Evolutionary conservation across 2,888 invertebrate genomes (phyloP), one percentile per base, ranked within the genome.

Genomic region (Tanypteryx hageni): DNA sequence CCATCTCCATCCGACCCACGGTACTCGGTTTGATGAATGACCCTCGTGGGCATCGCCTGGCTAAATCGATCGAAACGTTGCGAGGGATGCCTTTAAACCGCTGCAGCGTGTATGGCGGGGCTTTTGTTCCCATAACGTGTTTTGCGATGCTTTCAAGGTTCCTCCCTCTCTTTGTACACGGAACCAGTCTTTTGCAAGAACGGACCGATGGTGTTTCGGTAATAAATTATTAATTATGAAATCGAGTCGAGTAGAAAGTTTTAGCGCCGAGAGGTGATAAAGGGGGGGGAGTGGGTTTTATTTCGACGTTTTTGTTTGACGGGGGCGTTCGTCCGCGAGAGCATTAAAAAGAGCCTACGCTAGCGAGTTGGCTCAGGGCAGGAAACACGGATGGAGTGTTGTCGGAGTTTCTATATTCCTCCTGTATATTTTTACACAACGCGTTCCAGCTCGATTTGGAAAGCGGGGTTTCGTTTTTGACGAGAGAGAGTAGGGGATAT

Each of bases 11-110:
- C 31, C 31, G 14, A 86, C 86, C 58, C 59, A 22, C 59, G 14
- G 59, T 10, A 9, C 61, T 86, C 86, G 31, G 27, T 61, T 86
- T 86, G 86, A 86, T 86, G 86, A 86, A 86, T 86, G 86, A 86
- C 86, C 86, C 61, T 31, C 86, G 31, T 86, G 85, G 85, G 31
- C 85, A n/a, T 7, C n/a, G 58, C 85, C 58, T 59, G 44, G 59
- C 59, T 16, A 16, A 64, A 86, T 86, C 61, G 86, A 59, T 27
- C 61, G 86, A 14, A 59, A 14, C 61, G 86, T 9, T 27, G 14
- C 13, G 61, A 16, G 27, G 16, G 16, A 82, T 82, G n/a, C 58
- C 59, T 86, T 31, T 3, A 44, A 57, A 27, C 61, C 27, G 61
- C 61, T 31, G 44, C 59, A 14, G 57, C 56, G 84, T 31, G 56